Base-by-base conservation (phyloP, 1,140 invertebrate species). In the Theocolax elegans region DNA sequence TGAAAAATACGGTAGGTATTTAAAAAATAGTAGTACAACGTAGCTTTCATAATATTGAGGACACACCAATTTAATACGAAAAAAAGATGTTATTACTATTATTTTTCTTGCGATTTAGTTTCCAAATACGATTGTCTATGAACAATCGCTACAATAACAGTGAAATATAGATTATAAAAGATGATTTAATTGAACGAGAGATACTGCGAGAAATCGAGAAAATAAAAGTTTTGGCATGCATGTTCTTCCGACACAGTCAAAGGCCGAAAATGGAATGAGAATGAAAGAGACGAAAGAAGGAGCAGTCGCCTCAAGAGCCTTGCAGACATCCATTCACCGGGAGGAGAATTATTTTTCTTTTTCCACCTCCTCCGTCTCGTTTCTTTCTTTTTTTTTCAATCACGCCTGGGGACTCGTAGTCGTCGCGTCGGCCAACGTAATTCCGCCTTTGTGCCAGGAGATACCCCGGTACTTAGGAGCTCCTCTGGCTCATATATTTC, bases 401-500 rank as follows among this genome's bases (percentile, higher is more conserved):
- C 76, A 79, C 77, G 68, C 72, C 48, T 64, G 64, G 23, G 67
- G 72, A 64, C 72, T 77, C 72, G 75, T 13, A 23, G 58, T 53
- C 58, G 54, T 48, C 64, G 49, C 38, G 25, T 75, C 72, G 72
- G 46, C 74, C 75, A 58, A 72, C 63, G 74, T 79, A 77, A 78
- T 80, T 76, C 72, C 69, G 70, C 74, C 75, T 80, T 78, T 79
- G 79, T 78, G 71, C 48, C 67, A 46, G 63, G 51, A 58, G 69
- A 73, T 65, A 75, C 65, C 72, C 25, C 54, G 62, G 72, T 65
- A 68, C 73, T 76, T 72, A 74, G 58, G 10, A 74, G 72, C 68
- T 75, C 67, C 56, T 62, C 73, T 42, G 69, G 67, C 76, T 79
- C 77, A 76, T 79, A 79, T 79, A 79, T 79, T 75, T 80, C 58